Conservation (phyloP, 2,113 vertebrate genomes). For the Aspidoscelis tigris region DNA sequence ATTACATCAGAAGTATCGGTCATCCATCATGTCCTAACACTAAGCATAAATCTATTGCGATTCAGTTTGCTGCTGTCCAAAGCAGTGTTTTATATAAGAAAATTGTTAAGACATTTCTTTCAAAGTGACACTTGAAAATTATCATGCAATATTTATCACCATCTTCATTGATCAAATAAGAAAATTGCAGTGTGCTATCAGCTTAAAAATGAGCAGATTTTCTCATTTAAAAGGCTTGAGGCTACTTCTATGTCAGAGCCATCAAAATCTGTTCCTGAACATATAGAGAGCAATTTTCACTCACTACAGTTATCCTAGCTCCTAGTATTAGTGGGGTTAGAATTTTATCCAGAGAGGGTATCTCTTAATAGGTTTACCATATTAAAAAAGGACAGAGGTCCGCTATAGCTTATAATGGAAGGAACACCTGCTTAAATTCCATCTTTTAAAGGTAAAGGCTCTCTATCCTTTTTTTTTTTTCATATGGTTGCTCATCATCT, state of each 20-base stretch:
- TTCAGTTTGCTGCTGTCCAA: background rate
- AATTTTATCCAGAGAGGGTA: background rate
- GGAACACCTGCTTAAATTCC: no score
- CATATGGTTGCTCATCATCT: no score
- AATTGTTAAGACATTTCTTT: background rate
- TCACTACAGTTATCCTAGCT: no score
- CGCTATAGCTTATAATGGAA: no score
- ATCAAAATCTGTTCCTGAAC: background rate
- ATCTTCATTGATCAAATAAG: background rate
- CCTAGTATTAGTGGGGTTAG: background rate
- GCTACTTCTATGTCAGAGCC: background rate
- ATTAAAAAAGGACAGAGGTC: no score
- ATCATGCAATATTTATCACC: background rate
- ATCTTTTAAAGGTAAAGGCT: no score
- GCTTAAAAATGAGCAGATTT: background rate
- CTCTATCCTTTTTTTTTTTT: no score
- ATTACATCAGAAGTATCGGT: accelerated
- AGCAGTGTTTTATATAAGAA: background rate
- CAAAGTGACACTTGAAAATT: background rate
- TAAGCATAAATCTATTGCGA: background rate
- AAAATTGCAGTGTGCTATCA: background rate
- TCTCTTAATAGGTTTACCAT: no score
- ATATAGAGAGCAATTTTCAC: background rate
- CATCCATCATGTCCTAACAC: accelerated
- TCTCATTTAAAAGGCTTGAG: background rate